Base-by-base conservation (phyloP, 2,888 invertebrate genomes). In the Ormyrus labotus region DNA sequence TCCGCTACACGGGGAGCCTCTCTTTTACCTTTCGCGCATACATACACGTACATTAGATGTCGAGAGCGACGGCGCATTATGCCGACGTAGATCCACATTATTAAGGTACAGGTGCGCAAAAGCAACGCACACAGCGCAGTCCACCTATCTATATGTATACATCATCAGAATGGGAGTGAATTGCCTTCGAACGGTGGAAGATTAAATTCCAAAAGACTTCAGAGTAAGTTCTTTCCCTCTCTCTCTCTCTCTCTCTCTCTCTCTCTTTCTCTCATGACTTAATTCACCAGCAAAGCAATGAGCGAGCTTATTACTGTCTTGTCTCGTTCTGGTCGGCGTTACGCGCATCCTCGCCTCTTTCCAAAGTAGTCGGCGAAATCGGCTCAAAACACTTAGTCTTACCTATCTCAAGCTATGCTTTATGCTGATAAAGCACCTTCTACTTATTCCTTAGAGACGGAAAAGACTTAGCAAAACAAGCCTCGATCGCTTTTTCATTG, bases 171-270 rank as follows among this genome's bases (percentile, higher is more conserved):
- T 63, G 64, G 48, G 53, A 73, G 73, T 48, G 73, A 13, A 47
- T 34, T 34, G 48, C n/a, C 13, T 13, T 34, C 4, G 34, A 34
- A 34, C 64, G 60, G 69, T 70, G 64, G 64, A 45, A 67, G 71
- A 78, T 78, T 71, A 72, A 78, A 72, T 78, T 78, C 65, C 60
- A 78, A 77, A 64, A 71, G 70, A 34, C 34, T 34, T 77, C 64
- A 51, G 71, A 64, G 60, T 65, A 64, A 65, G 45, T 65, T 60
- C n/a, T 48, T 6, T 51, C 63, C 48, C 51, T 53, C 64, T 50
- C 50, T 8, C 11, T 48, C 48, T 50, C 50, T 50, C 11, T 50
- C 48, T 50, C 47, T 64, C 48, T n/a, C 8, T 11, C 8, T 64
- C 48, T 50, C 19, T 47, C 5, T n/a, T 61, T 10, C 19, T 61